These are phyloP conservation scores for Phenganax marumi DNA, from an alignment of 92 coral and sea anemone genomes.

Conservation along the genomic window DNA sequence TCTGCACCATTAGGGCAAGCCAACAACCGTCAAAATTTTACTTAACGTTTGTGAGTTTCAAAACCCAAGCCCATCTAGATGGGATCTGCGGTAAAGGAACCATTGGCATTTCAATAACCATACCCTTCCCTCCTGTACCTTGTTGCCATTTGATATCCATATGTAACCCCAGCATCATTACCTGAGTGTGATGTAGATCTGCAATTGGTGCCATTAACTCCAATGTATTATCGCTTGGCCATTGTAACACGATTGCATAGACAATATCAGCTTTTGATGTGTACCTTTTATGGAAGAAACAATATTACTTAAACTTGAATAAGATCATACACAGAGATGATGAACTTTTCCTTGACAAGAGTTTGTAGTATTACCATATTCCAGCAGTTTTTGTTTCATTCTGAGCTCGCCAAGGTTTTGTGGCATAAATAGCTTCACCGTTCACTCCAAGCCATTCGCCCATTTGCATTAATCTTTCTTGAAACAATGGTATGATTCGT, in stretches of 20 bases:
- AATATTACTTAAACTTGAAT: not conserved
- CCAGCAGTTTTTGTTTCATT: conserved; percentile 67
- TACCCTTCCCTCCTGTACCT: conserved; percentile 52
- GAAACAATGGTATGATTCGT: conserved; percentile 75
- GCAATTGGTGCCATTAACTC: conserved; percentile 48
- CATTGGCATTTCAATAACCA: conserved; percentile 68
- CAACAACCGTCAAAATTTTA: not conserved
- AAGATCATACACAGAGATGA: not conserved
- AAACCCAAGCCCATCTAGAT: conserved; percentile 90
- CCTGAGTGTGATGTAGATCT: conserved; percentile 43
- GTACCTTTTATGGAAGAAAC: conserved; percentile 60
- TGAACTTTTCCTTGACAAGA: not conserved
- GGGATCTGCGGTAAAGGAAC: conserved; percentile 74
- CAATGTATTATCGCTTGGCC: conserved; percentile 64
- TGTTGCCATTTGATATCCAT: conserved; percentile 71
- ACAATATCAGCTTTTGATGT: conserved; percentile 66
- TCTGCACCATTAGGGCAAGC: not conserved
- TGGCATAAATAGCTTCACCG: conserved; percentile 78
- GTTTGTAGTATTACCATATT: conserved; percentile 63
- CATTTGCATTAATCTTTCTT: conserved; percentile 76
- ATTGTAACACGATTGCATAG: conserved; percentile 72
- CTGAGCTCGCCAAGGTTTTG: conserved; percentile 78
- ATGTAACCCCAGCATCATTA: conserved; percentile 79
- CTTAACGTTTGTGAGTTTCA: conserved; percentile 61
- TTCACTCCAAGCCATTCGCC: conserved; percentile 82